phyloP scores from a whole-genome alignment of 2,888 invertebrate genomes.

The Perithous albicinctus region DNA sequence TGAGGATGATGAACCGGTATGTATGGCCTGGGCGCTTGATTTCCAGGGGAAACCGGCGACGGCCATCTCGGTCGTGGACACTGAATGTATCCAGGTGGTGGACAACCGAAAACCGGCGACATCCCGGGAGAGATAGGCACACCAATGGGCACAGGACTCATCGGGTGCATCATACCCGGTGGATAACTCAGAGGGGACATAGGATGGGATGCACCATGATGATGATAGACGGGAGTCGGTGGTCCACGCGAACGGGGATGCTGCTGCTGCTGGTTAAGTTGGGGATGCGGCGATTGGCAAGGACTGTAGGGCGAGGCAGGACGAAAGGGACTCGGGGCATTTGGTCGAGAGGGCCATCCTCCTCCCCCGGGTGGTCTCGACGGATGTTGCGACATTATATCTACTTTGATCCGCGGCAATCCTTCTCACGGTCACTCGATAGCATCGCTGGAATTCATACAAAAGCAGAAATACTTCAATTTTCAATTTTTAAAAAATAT shows the following conservation, averaged over 20 bases:
- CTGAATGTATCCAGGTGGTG: constrained; percentile 86
- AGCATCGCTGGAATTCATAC: constrained; percentile 65
- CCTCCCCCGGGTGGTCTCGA: constrained; percentile 69
- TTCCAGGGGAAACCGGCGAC: constrained; percentile 84
- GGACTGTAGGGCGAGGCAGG: constrained; percentile 92
- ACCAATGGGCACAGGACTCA: constrained; percentile 86
- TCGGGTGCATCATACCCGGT: constrained; percentile 83
- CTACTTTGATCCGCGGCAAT: constrained; percentile 57
- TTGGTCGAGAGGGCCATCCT: constrained; percentile 86
- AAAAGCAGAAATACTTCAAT: background rate
- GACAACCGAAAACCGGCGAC: constrained; percentile 85
- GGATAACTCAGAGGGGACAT: constrained; percentile 86
- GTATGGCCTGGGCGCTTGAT: constrained; percentile 84
- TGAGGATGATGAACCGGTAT: constrained; percentile 84
- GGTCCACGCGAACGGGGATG: constrained; percentile 71
- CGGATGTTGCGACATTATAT: constrained; percentile 80
- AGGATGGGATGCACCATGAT: constrained; percentile 75
- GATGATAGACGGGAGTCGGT: constrained; percentile 72
- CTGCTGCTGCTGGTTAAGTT: constrained; percentile 59
- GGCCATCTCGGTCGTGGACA: constrained; percentile 90
- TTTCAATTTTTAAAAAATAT: background rate
- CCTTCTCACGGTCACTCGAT: constrained; percentile 61
- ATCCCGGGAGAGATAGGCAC: constrained; percentile 89
- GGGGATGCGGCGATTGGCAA: constrained; percentile 84
- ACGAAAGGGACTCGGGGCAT: constrained; percentile 89